These are phyloP conservation scores for Schizaphis graminum DNA, from an alignment of 2,888 invertebrate species.

Conservation along the genomic window DNA sequence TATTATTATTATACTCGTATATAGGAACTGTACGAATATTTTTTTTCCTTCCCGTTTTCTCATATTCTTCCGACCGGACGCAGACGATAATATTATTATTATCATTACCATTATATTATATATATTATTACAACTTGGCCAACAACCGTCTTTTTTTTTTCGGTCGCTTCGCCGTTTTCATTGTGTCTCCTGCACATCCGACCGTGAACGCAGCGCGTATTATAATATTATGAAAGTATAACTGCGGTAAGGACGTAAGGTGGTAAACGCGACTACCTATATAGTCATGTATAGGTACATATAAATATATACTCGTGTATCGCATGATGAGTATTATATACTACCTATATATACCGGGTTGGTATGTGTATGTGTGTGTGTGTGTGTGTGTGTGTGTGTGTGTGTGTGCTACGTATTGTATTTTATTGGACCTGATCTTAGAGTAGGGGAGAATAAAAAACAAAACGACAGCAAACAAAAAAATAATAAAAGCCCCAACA, in stretches of 20 bases:
- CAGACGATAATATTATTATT: constrained; percentile 9
- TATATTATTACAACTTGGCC: neutral
- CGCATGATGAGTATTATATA: no score
- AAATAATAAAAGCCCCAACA: neutral
- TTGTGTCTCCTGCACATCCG: constrained; percentile 49
- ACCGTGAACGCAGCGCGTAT: constrained; percentile 23
- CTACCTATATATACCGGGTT: no score
- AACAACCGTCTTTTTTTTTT: constrained; percentile 23
- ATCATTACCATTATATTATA: neutral
- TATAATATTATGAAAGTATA: neutral
- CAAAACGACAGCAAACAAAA: neutral
- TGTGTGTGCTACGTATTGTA: neutral
- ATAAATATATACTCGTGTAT: neutral
- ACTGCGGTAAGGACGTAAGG: neutral
- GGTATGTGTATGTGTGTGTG: no score
- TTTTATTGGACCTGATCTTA: neutral
- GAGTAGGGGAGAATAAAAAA: neutral
- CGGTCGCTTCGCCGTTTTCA: constrained; percentile 47
- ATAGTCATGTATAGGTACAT: neutral
- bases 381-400: neutral
- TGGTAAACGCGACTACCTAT: neutral
- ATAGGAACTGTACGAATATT: neutral
- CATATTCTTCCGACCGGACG: constrained; percentile 42
- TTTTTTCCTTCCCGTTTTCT: neutral
- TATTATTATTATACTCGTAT: neutral